Base-by-base conservation (phyloP, 2,797 vertebrate species). In the Philypnodon macrostomus region DNA sequence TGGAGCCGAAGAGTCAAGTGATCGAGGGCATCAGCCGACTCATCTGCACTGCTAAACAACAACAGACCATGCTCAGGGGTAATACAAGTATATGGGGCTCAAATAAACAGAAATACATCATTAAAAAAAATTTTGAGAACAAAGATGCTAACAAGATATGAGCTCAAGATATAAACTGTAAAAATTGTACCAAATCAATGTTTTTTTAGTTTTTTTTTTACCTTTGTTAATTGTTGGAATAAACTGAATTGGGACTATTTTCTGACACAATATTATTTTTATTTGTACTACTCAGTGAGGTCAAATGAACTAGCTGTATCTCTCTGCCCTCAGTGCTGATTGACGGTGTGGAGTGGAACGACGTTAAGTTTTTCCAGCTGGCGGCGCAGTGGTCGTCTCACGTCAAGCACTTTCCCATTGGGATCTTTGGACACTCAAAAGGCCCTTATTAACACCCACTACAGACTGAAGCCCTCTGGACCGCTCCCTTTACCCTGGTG, bases 341-440 rank as follows among this genome's bases (percentile, higher is more conserved):
- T 10, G 96, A 98, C 0, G 96, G 96, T 0, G 92, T 97, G 17
- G 96, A 98, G 76, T 98, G 96, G 95, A 97, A 94, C 0, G 96
- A 98, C 0, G 96, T 98, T 44, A 98, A 98, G 89, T 98, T 98
- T 87, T 98, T 98, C 85, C 96, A 98, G 87, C 87, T 98, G 75
- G 96, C 96, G 1, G 96, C 96, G 14, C 96, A 98, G 85, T 98
- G 96, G 96, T 98, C 96, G 6, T 97, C 96, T 21, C 96, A 98
- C 0, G 96, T 98, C 82, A 98, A 97, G 82, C 94, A 98, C 87
- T 97, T 98, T 76, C 96, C 96, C 52, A 94, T 98, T 63, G 97
- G 93, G 75, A 91, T 95, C 80, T 98, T 98, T 47, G 94, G 95
- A 85, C 94, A 94, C 89, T 85, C 91, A 14, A 98, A 97, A 87